Evolutionary conservation across 1,140 invertebrate species (phyloP), one percentile per base, ranked within the genome.

Genomic region (Chelonus insularis): DNA sequence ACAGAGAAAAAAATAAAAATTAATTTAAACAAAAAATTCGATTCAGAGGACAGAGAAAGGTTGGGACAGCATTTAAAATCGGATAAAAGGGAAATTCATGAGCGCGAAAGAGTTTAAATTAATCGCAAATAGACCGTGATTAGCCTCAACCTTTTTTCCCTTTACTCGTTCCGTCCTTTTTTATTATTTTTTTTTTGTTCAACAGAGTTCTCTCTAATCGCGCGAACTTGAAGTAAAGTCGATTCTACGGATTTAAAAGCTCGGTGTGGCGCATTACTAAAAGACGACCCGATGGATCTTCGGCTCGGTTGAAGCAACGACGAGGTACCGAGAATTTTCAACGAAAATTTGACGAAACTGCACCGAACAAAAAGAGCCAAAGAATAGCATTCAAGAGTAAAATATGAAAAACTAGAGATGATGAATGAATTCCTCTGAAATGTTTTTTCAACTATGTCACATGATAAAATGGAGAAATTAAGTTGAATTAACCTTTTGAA

Each of bases 101-200:
- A 41, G 25, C 20, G 36, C 18, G 20, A 56, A 56, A 20, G 52
- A 56, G 16, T 52, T 60, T 50, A 60, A 60, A 60, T 60, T 52
- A 60, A 60, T 60, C 34, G 57, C 47, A 60, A 60, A 60, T 50
- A 60, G 57, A 52, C 47, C 52, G 57, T 60, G 57, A 60, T 60
- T 60, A 60, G 57, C 20, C 47, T 37, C 57, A 60, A 51, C 36
- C 36, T 20, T 37, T 20, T 59, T 18, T 47, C 25, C 48, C 41
- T 57, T 57, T 43, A 8, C 32, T 25, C 54, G 41, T 45, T 18
- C 9, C 20, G 12, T 32, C 45, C 18, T 60, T 54, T 60, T 29
- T 52, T 60, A 37, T 20, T 9, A 20, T 54, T 54, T 60, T 20
- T 52, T 45, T 45, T 41, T 51, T 36, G 12, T 14, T 32, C 14